Evolutionary conservation across 2,113 vertebrate genomes (phyloP).

Genomic region (Bubo blakistoni): DNA sequence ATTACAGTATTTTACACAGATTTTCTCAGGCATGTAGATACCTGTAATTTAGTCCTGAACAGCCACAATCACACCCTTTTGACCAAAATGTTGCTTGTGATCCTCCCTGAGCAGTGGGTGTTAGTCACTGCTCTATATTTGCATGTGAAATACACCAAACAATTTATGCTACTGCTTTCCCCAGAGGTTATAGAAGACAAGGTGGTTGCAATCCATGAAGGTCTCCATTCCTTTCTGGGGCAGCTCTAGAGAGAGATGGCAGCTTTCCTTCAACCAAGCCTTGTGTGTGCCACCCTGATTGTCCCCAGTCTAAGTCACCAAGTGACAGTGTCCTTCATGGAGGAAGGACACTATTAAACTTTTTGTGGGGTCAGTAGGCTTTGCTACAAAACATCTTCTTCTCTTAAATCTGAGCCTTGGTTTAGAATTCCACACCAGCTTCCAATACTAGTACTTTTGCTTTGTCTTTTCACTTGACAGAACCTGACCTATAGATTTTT

Average conservation of each 20-base stretch:
- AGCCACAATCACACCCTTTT: not conserved
- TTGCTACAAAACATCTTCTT: not conserved
- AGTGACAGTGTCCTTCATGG: not conserved
- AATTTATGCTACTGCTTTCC: not conserved
- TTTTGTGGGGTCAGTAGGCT: not conserved
- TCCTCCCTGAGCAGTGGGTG: fast-evolving
- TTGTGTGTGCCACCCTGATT: not conserved
- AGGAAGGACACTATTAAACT: not conserved
- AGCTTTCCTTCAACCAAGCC: not conserved
- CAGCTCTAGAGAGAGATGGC: not conserved
- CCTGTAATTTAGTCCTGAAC: not conserved
- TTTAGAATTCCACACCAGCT: not conserved
- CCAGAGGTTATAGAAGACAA: not conserved
- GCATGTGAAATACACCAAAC: not conserved
- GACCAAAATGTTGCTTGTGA: not conserved
- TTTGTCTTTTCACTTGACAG: not conserved
- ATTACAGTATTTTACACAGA: not conserved
- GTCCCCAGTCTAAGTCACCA: not conserved
- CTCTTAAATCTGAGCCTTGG: not conserved
- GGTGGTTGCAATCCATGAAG: not conserved
- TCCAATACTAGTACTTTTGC: not conserved
- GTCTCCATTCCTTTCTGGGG: not conserved
- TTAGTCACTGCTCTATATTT: not conserved
- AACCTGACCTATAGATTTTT: not conserved
- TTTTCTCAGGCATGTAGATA: not conserved